Evolutionary conservation across 2,888 invertebrate genomes (phyloP), one percentile per base, ranked within the genome.

Genomic region (Dynastes grantii): DNA sequence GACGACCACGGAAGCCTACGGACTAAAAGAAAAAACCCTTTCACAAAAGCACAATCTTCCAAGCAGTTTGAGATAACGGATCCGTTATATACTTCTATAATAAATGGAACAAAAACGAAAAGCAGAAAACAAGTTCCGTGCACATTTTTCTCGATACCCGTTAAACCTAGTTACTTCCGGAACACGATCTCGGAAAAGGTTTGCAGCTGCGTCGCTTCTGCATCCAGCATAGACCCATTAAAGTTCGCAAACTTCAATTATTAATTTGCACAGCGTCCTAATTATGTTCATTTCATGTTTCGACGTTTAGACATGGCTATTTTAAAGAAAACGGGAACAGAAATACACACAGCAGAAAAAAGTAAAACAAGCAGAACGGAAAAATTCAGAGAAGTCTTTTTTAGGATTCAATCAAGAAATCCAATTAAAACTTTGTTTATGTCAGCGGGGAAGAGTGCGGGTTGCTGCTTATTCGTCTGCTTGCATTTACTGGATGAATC

Each of bases 221-320:
- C 16, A 58, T 58, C 22, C 55, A 16, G 22, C 16, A 16, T 58
- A 58, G 27, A 58, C 55, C 64, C 16, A 64, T 64, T 64, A 64
- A 64, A 64, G 32, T 64, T 64, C 37, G 37, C 64, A 16, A 58
- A 64, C 40, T 64, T 64, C 64, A 64, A 64, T 64, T 64, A 64
- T 64, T 64, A 64, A 64, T 37, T 64, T 64, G 29, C 16, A 37
- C 32, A 64, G 37, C 32, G 40, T 32, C 64, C 22, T 64, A 64
- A 64, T 64, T 64, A 64, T 64, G 64, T 64, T 16, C 40, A 64
- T n/a, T 64, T 40, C 64, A 13, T 16, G 55, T 64, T 64, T 64
- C 64, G 64, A 64, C 64, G 16, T 64, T 64, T 64, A 64, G 37
- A 64, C 64, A 64, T 64, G n/a, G 64, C 64, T 13, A 32, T 37